Evolutionary conservation across 2,888 invertebrate genomes (phyloP), one percentile per base, ranked within the genome.

Genomic region (Scrobipalpa atriplicella): DNA sequence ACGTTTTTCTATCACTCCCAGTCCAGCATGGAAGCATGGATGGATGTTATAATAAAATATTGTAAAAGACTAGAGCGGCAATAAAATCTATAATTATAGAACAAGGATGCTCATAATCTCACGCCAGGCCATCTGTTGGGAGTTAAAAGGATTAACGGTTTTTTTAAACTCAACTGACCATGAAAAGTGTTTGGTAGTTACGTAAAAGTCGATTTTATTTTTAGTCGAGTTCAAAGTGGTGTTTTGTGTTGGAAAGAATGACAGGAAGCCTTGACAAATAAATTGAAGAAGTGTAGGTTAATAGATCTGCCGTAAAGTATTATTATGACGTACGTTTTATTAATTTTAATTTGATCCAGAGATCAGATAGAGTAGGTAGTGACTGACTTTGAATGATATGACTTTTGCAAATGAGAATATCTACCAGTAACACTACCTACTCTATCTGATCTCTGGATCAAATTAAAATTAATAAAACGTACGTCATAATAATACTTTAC

Each of bases 81-180:
- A 56, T 56, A 56, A 56, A 56, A 56, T 9, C 19, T 21, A 56
- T 54, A 56, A 56, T 7, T 56, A 29, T 56, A 21, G 29, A 56
- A 56, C 13, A 56, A 56, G 54, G 54, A 56, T 56, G 54, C 6
- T 21, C 29, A 11, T 56, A 56, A 56, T 10, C 18, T 5, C 21
- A 21, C 6, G 11, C 6, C 10, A 9, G 54, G 54, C 54, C 54
- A 56, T 56, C 21, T 56, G 54, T 21, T 10, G 13, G 54, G 21
- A 56, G 54, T 56, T 56, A 21, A 56, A 56, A 56, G 54, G 54
- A 56, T 47, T 47, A 16, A 21, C 13, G 21, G 54, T 29, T 56
- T 52, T 56, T 47, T 16, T 47, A 47, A 47, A 21, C 21, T 56
- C 21, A 13, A 56, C 11, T 56, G 54, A 56, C 54, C 54, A 56